Conservation (phyloP, 2,888 invertebrate genomes). For the Caenorhabditis sulstoni region DNA sequence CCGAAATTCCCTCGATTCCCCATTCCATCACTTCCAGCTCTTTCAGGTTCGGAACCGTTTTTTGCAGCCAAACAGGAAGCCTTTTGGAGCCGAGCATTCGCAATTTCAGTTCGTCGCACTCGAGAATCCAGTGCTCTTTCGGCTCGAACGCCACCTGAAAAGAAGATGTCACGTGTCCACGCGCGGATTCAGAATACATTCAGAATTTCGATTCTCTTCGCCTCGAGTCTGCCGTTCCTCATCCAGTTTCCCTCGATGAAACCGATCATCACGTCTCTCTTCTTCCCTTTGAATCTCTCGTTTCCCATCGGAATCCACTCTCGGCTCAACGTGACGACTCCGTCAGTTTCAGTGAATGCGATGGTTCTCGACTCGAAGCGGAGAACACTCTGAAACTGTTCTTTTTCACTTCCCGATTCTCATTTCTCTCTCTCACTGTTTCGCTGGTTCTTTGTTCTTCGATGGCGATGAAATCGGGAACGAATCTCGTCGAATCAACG, state of each 20-base stretch:
- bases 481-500: conserved; percentile 9
- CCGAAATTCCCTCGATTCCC: conserved; percentile 1
- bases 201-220: neutral
- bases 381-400: neutral
- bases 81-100: conserved; percentile 13
- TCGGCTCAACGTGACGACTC: neutral
- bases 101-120: conserved; percentile 11
- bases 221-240: neutral
- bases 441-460: neutral
- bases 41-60: conserved; percentile 17
- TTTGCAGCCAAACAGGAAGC: conserved; percentile 7
- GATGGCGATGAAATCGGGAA: conserved; percentile 12
- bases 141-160: conserved; percentile 14
- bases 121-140: conserved; percentile 3
- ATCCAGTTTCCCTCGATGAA: neutral
- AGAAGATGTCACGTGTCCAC: too few relatives aligned
- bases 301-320: neutral
- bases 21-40: neutral
- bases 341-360: neutral
- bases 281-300: neutral
- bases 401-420: neutral
- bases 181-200: conserved; percentile 11
- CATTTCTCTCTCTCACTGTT: too few relatives aligned
- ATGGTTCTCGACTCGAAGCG: neutral
- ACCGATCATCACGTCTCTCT: conserved; percentile 3